phyloP scores from a whole-genome alignment of 1,140 invertebrate genomes.

The Heliconius congener region DNA sequence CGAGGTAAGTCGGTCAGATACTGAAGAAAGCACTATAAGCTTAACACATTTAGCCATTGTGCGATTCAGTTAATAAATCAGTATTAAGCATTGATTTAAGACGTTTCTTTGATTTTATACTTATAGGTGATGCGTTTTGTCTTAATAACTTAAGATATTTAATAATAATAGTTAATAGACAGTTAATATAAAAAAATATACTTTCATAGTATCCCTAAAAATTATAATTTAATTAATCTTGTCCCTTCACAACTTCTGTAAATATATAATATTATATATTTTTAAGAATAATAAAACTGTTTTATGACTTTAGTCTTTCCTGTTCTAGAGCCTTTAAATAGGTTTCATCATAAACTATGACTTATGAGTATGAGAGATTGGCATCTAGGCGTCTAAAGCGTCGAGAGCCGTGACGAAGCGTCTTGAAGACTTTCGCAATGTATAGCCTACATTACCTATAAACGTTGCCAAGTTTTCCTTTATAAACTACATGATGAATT shows the following conservation, averaged over 20 bases:
- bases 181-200: too few species aligned
- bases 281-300: neutral
- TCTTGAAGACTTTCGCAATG: conserved; percentile 62
- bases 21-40: conserved; percentile 43
- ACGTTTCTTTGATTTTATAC: neutral
- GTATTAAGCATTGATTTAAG: conserved; percentile 31
- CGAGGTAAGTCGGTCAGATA: conserved; percentile 30
- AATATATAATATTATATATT: too few species aligned
- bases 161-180: too few species aligned
- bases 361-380: conserved; percentile 63
- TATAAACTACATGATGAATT: neutral
- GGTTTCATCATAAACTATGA: conserved; percentile 57
- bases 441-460: conserved; percentile 36
- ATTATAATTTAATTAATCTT: too few species aligned
- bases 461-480: conserved; percentile 14
- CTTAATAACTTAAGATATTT: neutral
- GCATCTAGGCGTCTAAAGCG: conserved; percentile 50
- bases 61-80: conserved; percentile 36
- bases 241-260: too few species aligned
- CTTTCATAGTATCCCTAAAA: too few species aligned
- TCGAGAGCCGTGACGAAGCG: conserved; percentile 59
- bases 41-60: conserved; percentile 40
- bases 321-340: neutral
- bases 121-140: neutral
- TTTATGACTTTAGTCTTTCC: neutral